A percentile compares a stretch with the other conserved stretches of the same genome.
Conservation (phyloP, 2,888 invertebrate genomes). For the Microchrysa polita region DNA sequence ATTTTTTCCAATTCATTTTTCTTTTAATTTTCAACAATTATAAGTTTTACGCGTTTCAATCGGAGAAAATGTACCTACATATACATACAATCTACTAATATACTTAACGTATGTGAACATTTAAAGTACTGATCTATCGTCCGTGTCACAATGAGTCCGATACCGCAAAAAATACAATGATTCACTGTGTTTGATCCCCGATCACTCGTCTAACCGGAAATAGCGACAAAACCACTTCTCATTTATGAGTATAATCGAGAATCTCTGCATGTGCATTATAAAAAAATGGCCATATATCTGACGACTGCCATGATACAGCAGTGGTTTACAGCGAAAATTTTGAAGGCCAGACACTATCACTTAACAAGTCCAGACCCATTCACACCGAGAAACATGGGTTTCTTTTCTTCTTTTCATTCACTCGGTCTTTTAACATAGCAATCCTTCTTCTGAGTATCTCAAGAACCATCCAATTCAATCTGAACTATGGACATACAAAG, state of each 20-base stretch:
- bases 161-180: conserved; percentile 13
- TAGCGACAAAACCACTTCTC: conserved; percentile 27
- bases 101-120: too few relatives aligned
- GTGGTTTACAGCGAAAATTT: background rate
- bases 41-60: too few relatives aligned
- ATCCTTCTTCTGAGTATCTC: conserved; percentile 1
- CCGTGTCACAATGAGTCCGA: conserved; percentile 7
- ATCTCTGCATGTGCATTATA: background rate
- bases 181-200: conserved; percentile 26
- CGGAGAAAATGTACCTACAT: too few relatives aligned
- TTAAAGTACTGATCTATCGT: too few relatives aligned
- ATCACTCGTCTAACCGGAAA: conserved; percentile 35
- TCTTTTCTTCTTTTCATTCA: conserved; percentile 12
- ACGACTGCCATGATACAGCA: background rate
- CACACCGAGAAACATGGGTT: background rate
- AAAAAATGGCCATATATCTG: background rate
- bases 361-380: conserved; percentile 23
- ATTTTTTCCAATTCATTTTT: too few relatives aligned
- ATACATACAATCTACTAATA: too few relatives aligned
- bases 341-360: conserved; percentile 36
- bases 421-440: conserved; percentile 6
- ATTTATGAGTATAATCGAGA: conserved; percentile 2
- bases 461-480: conserved; percentile 5
- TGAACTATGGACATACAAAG: conserved; percentile 18
- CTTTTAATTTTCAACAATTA: too few relatives aligned